A percentile compares a stretch with the other conserved stretches of the same genome.
Conservation (phyloP, 2,113 vertebrate genomes). For the Sylvietta virens region DNA sequence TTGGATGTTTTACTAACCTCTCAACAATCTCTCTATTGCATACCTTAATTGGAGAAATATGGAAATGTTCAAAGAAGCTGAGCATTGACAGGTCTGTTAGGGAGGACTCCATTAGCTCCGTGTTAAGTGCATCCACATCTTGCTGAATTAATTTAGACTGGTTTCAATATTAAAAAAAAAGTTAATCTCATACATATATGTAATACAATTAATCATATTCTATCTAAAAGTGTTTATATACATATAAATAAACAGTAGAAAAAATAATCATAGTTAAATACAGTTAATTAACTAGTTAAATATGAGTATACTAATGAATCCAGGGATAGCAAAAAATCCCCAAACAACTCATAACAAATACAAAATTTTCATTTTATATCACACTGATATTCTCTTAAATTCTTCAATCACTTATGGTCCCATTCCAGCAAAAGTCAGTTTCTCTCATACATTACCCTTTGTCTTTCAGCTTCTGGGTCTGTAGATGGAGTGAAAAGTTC, state of each 20-base stretch:
- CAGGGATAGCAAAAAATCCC: not conserved
- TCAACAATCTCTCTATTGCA: not conserved
- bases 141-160: slow-evolving; percentile 82
- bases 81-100: slow-evolving; percentile 83
- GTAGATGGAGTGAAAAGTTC: slow-evolving; percentile 80
- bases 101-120: slow-evolving; percentile 85
- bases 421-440: not conserved
- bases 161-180: not conserved
- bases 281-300: not conserved
- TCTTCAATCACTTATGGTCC: not conserved
- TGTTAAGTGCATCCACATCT: slow-evolving; percentile 83
- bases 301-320: not conserved
- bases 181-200: not conserved
- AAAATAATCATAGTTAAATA: not conserved
- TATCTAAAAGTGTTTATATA: not conserved
- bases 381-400: not conserved
- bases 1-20: not conserved
- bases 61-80: slow-evolving; percentile 95
- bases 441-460: slow-evolving; percentile 75
- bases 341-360: not conserved
- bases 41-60: slow-evolving; percentile 98
- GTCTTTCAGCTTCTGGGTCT: slow-evolving; percentile 72
- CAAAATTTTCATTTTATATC: not conserved
- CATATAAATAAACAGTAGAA: not conserved
- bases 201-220: not conserved